Evolutionary conservation across 37 sponge, comb jelly and placozoan genomes (phyloP).

Genomic region (Halisarca cf. caerulea): DNA sequence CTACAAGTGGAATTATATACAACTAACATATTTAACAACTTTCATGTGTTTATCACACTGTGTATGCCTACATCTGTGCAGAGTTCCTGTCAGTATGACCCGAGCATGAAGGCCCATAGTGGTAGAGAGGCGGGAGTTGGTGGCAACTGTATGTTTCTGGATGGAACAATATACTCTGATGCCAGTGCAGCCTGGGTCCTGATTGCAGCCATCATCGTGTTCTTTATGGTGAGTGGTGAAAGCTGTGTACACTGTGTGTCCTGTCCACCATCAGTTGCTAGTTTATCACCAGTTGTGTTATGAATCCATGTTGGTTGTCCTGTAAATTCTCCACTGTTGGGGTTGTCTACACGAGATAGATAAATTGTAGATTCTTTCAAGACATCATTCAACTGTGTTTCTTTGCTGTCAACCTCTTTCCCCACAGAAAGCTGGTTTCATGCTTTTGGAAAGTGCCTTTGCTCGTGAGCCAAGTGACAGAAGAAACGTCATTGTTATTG

Average conservation of each 20-base stretch:
- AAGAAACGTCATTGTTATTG: slow-evolving; percentile 49
- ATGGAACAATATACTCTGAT: slow-evolving; percentile 34
- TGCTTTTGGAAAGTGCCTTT: slow-evolving; percentile 68
- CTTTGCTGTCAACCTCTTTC: too few species aligned
- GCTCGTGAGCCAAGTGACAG: slow-evolving; percentile 38
- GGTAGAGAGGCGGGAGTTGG: too few species aligned
- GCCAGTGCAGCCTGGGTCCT: slow-evolving; percentile 65
- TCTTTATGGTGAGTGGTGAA: slow-evolving; percentile 61
- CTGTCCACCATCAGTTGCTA: neutral
- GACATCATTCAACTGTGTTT: too few species aligned
- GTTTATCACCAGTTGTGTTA: neutral
- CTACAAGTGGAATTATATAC: too few species aligned
- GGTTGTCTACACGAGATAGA: too few species aligned
- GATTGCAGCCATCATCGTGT: slow-evolving; percentile 64
- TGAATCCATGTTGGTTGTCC: neutral
- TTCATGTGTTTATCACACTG: too few species aligned
- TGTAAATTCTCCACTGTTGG: neutral
- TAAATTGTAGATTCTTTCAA: too few species aligned
- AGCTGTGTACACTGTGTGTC: neutral
- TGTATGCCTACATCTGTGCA: too few species aligned
- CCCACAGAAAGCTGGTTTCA: slow-evolving; percentile 68
- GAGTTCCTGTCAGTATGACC: too few species aligned
- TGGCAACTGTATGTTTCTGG: neutral
- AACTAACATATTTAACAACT: too few species aligned
- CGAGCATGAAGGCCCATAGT: too few species aligned